phyloP scores from a whole-genome alignment of 2,888 invertebrate species.

The Harpagoxenus sublaevis region DNA sequence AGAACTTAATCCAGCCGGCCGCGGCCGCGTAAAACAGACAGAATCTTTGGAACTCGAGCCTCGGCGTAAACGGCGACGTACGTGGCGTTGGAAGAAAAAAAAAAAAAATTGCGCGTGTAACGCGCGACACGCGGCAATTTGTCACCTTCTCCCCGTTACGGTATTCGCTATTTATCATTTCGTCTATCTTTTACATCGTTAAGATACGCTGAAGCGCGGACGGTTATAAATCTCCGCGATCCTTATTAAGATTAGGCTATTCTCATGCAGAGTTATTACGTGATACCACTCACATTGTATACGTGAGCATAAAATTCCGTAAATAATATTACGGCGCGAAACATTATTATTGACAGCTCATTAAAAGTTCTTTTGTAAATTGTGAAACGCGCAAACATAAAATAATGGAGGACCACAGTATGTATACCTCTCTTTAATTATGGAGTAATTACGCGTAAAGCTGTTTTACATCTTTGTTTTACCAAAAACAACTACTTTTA shows the following conservation, averaged over 20 bases:
- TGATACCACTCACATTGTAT: conserved; percentile 30
- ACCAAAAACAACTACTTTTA: neutral
- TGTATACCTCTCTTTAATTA: neutral
- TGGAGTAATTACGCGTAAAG: neutral
- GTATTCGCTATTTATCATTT: conserved; percentile 47
- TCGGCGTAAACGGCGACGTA: neutral
- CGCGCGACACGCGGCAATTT: conserved; percentile 38
- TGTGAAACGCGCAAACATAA: neutral
- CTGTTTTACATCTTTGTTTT: neutral
- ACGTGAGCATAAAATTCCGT: conserved; percentile 13
- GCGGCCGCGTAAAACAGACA: neutral
- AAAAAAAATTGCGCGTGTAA: conserved; percentile 31
- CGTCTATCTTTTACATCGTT: conserved; percentile 44
- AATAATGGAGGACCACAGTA: neutral
- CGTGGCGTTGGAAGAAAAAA: neutral
- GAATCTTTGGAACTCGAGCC: neutral
- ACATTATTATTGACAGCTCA: conserved; percentile 15
- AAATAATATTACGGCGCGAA: neutral
- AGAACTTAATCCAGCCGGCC: conserved; percentile 19
- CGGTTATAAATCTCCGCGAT: conserved; percentile 49
- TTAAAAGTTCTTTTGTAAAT: conserved; percentile 21
- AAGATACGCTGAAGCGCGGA: conserved; percentile 37
- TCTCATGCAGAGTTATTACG: conserved; percentile 21
- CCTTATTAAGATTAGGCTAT: conserved; percentile 48
- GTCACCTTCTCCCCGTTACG: conserved; percentile 34